Evolutionary conservation across 1,140 invertebrate species (phyloP).

Genomic region (Meloidogyne hapla): DNA sequence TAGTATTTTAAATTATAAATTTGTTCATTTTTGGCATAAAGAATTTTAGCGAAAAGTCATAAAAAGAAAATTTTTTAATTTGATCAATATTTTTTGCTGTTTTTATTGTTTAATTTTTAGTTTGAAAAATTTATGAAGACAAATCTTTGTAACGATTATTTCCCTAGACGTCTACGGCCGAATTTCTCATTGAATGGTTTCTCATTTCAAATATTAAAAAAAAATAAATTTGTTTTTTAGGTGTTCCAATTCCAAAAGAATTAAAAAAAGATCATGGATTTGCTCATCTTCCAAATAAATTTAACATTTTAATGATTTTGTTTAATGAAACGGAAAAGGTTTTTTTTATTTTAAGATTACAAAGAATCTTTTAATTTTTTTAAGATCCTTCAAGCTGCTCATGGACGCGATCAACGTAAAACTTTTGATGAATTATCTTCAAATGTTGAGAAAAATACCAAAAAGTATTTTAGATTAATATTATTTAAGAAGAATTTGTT

Average conservation of each 20-base stretch:
- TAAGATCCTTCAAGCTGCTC: constrained; percentile 12
- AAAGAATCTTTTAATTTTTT: neutral
- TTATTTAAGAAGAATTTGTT: neutral
- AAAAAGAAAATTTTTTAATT: neutral
- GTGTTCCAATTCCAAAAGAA: constrained; percentile 11
- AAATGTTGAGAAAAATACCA: constrained; percentile 22
- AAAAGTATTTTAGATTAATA: constrained; percentile 6
- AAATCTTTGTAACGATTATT: neutral
- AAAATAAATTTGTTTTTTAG: neutral
- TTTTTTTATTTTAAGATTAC: neutral
- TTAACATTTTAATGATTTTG: constrained; percentile 8
- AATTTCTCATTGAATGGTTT: neutral
- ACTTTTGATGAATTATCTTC: constrained; percentile 15
- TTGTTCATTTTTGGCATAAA: neutral
- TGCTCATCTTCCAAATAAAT: constrained; percentile 19
- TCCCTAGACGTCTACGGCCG: neutral
- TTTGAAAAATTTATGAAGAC: neutral
- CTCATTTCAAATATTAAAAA: neutral
- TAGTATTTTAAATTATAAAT: neutral
- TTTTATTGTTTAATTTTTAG: neutral
- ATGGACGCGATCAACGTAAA: constrained; percentile 19
- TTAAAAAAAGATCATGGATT: constrained; percentile 15
- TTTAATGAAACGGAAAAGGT: constrained; percentile 17
- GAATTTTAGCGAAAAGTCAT: neutral
- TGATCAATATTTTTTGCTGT: neutral